These are phyloP conservation scores for Lamellibrachia satsuma DNA, from an alignment of 2,888 invertebrate species.

Conservation along the genomic window DNA sequence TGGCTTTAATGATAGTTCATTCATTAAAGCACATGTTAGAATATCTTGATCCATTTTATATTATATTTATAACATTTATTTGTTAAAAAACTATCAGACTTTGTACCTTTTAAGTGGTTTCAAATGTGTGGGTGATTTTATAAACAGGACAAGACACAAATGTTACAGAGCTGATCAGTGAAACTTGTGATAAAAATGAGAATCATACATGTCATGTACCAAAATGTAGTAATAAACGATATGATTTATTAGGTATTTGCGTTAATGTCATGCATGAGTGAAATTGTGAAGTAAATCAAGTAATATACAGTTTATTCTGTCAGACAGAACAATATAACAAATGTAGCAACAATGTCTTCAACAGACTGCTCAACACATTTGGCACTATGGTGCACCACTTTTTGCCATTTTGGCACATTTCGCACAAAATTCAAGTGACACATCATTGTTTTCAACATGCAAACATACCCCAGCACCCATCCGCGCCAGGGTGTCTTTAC, in stretches of 20 bases:
- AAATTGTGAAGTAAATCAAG: background rate
- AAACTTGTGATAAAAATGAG: background rate
- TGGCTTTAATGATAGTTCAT: no score
- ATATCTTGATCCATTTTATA: no score
- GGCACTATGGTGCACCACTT: background rate
- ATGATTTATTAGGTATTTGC: background rate
- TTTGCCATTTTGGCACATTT: slow-evolving; percentile 25
- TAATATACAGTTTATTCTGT: background rate
- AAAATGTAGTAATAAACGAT: background rate
- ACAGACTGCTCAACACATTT: background rate
- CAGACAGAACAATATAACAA: background rate
- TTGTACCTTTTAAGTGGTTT: no score
- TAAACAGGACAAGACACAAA: background rate
- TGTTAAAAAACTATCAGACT: no score
- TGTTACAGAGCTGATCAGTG: background rate
- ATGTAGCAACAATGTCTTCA: no score
- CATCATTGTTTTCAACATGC: slow-evolving; percentile 30
- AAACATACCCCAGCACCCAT: slow-evolving; percentile 30
- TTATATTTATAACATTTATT: no score
- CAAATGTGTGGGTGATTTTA: background rate
- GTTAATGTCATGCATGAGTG: background rate
- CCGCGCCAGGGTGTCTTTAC: background rate
- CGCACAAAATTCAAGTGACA: slow-evolving; percentile 29
- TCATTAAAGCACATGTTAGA: no score
- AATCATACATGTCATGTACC: background rate